These are phyloP conservation scores for Charina bottae DNA, from an alignment of 2,113 vertebrate genomes.

Conservation along the genomic window DNA sequence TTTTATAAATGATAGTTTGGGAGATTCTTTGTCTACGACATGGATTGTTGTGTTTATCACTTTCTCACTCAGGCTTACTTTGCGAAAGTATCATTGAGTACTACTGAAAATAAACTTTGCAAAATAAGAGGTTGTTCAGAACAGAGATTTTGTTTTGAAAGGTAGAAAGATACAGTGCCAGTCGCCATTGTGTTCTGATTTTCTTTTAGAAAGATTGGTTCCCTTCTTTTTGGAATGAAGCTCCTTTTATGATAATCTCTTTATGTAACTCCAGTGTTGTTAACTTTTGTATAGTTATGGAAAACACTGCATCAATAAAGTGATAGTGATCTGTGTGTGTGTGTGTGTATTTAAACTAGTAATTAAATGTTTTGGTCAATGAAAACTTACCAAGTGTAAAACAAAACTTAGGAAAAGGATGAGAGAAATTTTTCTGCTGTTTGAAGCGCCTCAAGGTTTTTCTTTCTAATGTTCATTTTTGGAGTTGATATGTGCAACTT, in stretches of 20 bases:
- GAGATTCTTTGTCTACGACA: background rate
- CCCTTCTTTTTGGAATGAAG: background rate
- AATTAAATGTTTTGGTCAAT: background rate
- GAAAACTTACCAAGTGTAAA: background rate
- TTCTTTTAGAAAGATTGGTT: background rate
- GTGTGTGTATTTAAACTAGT: too few relatives aligned
- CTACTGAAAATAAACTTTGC: background rate
- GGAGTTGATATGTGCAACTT: background rate
- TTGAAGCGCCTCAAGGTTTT: background rate
- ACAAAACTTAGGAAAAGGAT: background rate
- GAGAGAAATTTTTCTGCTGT: background rate
- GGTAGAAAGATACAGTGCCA: background rate
- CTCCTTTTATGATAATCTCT: background rate
- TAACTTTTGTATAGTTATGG: background rate
- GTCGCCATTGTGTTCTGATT: background rate
- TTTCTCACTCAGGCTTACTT: conserved; percentile 38
- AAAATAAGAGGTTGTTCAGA: background rate
- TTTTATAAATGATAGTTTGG: conserved; percentile 31
- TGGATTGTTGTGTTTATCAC: conserved; percentile 9
- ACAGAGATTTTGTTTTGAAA: background rate
- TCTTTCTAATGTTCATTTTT: background rate
- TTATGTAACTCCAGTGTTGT: background rate
- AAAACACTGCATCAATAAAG: background rate
- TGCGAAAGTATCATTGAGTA: background rate
- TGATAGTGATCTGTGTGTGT: background rate